phyloP scores from a whole-genome alignment of 2,888 invertebrate species.

The Sisyra nigra region DNA sequence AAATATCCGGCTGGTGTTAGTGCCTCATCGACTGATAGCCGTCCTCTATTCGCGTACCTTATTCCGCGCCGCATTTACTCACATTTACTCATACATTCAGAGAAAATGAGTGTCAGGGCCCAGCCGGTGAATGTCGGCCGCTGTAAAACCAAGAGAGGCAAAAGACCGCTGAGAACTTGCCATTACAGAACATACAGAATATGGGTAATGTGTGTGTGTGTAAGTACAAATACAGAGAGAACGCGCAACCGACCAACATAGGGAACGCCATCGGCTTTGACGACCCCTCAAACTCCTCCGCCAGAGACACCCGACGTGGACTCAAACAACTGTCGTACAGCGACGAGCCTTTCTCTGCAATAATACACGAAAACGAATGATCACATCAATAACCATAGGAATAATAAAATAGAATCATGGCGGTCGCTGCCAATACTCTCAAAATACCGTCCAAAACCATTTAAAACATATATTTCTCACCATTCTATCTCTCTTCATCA shows the following conservation, averaged over 20 bases:
- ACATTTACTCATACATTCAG: not conserved
- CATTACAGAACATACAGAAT: conserved; percentile 2
- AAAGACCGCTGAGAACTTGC: conserved; percentile 5
- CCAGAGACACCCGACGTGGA: conserved; percentile 3
- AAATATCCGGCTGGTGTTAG: too few species aligned
- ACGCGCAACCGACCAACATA: too few species aligned
- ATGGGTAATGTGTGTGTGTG: too few species aligned
- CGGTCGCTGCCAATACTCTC: not conserved
- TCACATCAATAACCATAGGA: conserved; percentile 7
- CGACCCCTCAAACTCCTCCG: too few species aligned
- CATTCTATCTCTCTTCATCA: too few species aligned
- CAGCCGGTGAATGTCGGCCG: not conserved
- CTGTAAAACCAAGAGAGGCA: not conserved
- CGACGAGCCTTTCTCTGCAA: conserved; percentile 10
- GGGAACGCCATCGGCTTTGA: too few species aligned
- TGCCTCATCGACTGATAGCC: not conserved
- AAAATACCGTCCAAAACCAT: not conserved
- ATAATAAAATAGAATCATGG: not conserved
- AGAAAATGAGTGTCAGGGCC: not conserved
- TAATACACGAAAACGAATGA: conserved; percentile 10
- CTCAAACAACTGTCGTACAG: conserved; percentile 10
- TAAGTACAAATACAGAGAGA: too few species aligned
- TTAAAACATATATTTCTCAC: not conserved
- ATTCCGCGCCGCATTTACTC: not conserved
- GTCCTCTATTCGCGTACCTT: not conserved